Evolutionary conservation across 2,797 vertebrate species (phyloP), one percentile per base, ranked within the genome.

Genomic region (Psittacula echo): DNA sequence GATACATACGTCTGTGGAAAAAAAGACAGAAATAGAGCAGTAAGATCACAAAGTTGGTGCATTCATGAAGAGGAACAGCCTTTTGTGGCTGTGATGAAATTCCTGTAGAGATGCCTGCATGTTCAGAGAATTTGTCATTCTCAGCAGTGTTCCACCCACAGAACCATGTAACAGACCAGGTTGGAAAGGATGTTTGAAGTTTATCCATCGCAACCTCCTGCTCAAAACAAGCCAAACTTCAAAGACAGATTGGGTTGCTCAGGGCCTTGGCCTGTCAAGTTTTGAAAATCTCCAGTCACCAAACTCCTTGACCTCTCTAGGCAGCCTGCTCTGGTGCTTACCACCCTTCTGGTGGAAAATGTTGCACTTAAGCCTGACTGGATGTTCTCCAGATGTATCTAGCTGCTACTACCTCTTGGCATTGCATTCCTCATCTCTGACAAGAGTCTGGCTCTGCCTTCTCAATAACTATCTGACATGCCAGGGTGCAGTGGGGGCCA

Each of bases 401-500:
- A 54, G 53, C 65, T 65, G 9, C 37, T 34, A 26, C 22, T 0
- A 6, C 21, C n/a, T 61, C 56, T 39, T 61, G 86, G 62, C 72
- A 74, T 20, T 22, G 67, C 22, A 11, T 4, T 60, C 26, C 56
- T 48, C 23, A 11, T 24, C n/a, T 5, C 21, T 26, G 66, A 30
- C 24, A 27, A 70, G 21, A 84, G n/a, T 34, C 47, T 32, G 72
- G 50, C 32, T 88, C 72, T 80, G 80, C 62, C 48, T 85, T 50
- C 44, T 56, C 44, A 5, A 5, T 5, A 51, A 5, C 19, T 2
- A 1, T 17, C 32, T 15, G 11, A 32, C 7, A 26, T 7, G 47
- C 13, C 62, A 32, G 61, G 26, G 18, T 1, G 1, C 0, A 0
- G 32, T 1, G 3, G 16, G 23, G 15, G 10, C 7, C 0, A 0